phyloP scores from a whole-genome alignment of 2,888 invertebrate species.

The Apantesis nais region DNA sequence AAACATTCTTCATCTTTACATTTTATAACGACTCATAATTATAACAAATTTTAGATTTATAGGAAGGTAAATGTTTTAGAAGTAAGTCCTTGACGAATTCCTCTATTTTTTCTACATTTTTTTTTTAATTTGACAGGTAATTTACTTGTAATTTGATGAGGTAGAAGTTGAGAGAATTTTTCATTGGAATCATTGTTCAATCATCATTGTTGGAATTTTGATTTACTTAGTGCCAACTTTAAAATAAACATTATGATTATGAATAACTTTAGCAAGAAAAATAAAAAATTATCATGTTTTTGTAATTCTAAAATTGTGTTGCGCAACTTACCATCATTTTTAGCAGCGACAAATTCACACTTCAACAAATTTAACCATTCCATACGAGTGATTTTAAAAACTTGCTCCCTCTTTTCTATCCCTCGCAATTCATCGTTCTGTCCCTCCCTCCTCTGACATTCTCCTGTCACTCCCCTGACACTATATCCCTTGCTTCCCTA shows the following conservation, averaged over 20 bases:
- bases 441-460: slow-evolving; percentile 32
- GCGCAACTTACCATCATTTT: slow-evolving; percentile 24
- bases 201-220: too few species aligned
- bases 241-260: too few species aligned
- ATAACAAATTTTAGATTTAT: not conserved
- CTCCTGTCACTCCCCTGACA: slow-evolving; percentile 23
- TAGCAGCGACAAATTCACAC: slow-evolving; percentile 49
- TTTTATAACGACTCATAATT: not conserved
- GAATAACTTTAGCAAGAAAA: not conserved
- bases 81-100: too few species aligned
- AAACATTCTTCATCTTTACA: too few species aligned
- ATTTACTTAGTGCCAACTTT: too few species aligned
- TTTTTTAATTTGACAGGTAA: too few species aligned
- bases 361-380: slow-evolving; percentile 49
- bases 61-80: not conserved
- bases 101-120: too few species aligned
- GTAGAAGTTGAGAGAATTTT: too few species aligned
- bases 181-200: too few species aligned
- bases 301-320: not conserved
- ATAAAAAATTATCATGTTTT: not conserved
- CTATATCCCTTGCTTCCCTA: slow-evolving; percentile 51
- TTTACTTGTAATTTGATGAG: too few species aligned
- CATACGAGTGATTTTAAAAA: slow-evolving; percentile 51
- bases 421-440: slow-evolving; percentile 53
- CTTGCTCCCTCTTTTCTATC: slow-evolving; percentile 41